These are phyloP conservation scores for Dendrocincla fuliginosa DNA, from an alignment of 2,797 vertebrate species.

Conservation along the genomic window DNA sequence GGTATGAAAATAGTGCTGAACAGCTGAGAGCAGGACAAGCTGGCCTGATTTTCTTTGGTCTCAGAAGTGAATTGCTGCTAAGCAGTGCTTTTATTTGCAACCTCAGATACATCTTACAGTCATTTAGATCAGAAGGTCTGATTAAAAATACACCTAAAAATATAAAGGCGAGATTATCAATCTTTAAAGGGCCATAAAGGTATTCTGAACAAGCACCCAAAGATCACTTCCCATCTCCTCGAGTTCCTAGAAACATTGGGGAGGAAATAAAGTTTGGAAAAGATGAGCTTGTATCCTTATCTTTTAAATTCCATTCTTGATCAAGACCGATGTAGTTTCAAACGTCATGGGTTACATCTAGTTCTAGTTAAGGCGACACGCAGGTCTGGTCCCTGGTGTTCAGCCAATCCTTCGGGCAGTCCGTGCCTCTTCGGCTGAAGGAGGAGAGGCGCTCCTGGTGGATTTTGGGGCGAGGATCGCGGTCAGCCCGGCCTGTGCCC, in stretches of 20 bases:
- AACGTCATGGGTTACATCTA: neutral
- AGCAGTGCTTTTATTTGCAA: neutral
- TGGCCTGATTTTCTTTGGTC: constrained; percentile 53
- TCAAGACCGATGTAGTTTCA: neutral
- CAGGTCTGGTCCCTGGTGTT: neutral
- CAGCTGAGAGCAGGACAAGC: constrained; percentile 47
- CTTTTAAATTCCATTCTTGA: neutral
- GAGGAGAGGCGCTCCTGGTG: neutral
- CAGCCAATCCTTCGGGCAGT: neutral
- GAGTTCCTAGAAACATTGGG: neutral
- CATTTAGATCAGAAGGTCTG: neutral
- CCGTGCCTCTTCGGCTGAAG: neutral
- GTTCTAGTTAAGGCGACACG: neutral
- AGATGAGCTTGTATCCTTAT: fast-evolving
- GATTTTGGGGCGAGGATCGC: neutral
- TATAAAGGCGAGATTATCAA: neutral
- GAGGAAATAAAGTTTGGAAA: neutral
- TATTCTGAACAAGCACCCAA: neutral
- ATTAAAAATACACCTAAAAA: constrained; percentile 16
- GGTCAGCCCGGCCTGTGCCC: neutral
- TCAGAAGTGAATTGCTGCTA: neutral
- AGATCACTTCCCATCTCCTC: neutral
- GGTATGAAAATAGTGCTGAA: constrained; percentile 42
- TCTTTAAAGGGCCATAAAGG: neutral
- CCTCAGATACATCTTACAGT: neutral